Evolutionary conservation across 92 coral and sea anemone genomes (phyloP).

Genomic region (Heliopora coerulea): DNA sequence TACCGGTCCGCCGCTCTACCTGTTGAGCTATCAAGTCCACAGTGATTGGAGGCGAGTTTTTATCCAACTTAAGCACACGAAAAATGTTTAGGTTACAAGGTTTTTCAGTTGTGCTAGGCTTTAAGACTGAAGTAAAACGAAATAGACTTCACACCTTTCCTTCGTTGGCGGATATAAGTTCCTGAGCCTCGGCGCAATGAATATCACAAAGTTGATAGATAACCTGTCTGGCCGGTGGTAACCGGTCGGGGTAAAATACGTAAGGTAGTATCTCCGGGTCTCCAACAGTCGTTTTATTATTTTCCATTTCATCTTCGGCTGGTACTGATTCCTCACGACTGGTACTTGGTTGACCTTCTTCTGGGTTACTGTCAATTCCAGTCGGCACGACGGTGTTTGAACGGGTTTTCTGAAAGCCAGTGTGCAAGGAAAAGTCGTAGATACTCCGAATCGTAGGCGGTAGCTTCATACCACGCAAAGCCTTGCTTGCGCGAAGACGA

Average conservation of each 20-base stretch:
- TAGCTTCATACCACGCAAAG: constrained; percentile 48
- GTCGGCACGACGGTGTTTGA: constrained; percentile 20
- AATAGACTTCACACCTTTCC: constrained; percentile 67
- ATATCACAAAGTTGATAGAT: constrained; percentile 92
- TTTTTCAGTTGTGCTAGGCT: no score
- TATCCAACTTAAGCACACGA: no score
- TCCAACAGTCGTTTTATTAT: constrained; percentile 17
- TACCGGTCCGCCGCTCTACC: no score
- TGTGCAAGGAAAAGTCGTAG: constrained; percentile 29
- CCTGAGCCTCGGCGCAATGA: constrained; percentile 82
- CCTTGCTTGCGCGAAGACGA: constrained; percentile 65
- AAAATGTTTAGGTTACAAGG: no score
- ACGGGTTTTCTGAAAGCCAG: constrained; percentile 29
- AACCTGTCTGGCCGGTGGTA: constrained; percentile 71
- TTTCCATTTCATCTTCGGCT: constrained; percentile 9
- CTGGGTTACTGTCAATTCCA: constrained; percentile 18
- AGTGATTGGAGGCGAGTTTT: no score
- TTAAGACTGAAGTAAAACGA: neutral
- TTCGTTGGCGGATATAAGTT: constrained; percentile 75
- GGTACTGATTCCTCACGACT: constrained; percentile 15
- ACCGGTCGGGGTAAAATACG: constrained; percentile 77
- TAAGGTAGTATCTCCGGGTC: constrained; percentile 70
- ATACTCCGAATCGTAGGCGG: constrained; percentile 54
- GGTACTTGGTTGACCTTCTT: constrained; percentile 16
- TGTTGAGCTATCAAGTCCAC: no score